phyloP scores from a whole-genome alignment of 2,113 vertebrate species.

The Shinisaurus crocodilurus region DNA sequence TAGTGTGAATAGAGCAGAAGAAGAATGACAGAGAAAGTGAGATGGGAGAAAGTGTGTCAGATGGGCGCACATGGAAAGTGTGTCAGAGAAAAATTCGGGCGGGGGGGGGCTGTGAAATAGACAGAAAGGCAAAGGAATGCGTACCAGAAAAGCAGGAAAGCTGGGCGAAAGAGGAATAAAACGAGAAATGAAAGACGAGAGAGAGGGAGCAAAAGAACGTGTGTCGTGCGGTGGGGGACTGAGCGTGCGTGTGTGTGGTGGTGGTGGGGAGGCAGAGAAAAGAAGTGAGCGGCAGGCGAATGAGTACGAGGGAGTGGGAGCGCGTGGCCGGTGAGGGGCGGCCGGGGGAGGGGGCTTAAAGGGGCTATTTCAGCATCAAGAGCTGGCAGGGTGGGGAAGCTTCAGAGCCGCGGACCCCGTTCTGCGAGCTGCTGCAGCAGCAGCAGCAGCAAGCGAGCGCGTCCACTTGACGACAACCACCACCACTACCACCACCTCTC shows the following conservation, averaged over 20 bases:
- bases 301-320: background rate
- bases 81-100: background rate
- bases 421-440: background rate
- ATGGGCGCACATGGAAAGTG: background rate
- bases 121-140: conserved; percentile 14
- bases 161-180: background rate
- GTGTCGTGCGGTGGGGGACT: background rate
- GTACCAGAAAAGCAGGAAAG: background rate
- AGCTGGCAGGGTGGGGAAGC: conserved; percentile 5
- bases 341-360: background rate
- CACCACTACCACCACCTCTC: background rate
- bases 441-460: background rate
- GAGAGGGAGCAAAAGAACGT: background rate
- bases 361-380: background rate
- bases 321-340: background rate
- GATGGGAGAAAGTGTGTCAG: no score
- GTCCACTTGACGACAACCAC: background rate
- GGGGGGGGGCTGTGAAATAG: background rate
- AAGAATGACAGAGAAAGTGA: background rate
- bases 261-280: background rate
- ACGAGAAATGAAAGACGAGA: background rate
- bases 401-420: background rate
- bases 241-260: background rate
- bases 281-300: background rate
- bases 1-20: background rate